Base-by-base conservation (phyloP, 2,888 invertebrate genomes). In the Chloromyia formosa region DNA sequence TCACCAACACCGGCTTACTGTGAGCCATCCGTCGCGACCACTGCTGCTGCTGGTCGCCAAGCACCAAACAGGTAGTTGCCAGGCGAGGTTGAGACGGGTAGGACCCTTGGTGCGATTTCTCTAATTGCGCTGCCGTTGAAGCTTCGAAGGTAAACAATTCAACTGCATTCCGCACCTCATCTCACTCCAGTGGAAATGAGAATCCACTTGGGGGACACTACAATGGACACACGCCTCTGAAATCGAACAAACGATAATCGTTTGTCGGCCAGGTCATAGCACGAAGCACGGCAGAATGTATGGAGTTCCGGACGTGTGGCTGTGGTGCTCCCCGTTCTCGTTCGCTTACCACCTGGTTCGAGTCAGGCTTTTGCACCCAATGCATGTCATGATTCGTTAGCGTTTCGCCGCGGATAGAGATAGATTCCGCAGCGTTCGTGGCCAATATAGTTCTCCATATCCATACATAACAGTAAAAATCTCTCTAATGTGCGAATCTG, bases 51-150 rank as follows among this genome's bases (percentile, higher is more conserved):
- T n/a, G 16, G 9, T 45, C 20, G 20, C 1, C 14, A 54, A 12
- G 40, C 40, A 40, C 40, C 56, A 58, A 58, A 71, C 71, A 56
- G 58, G 71, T 71, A 58, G 58, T 22, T 22, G 22, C 20, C 71
- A 71, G 71, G 56, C 40, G 20, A 58, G 56, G 40, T 16, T 18
- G 16, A 27, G 27, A 22, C 27, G 23, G 4, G 14, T n/a, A 56
- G 20, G 18, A 42, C 35, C 5, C 45, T 20, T 56, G 56, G 5
- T 7, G 56, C 14, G 22, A 7, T 56, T 20, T 56, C 56, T 20
- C 1, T 20, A 56, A 20, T 56, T 1, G 20, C 1, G 56, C 2
- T 35, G 22, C 5, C 16, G 54, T 12, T 49, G 14, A 3, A 12
- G 42, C 12, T 49, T 10, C 7, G 49, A n/a, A 49, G 12, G 49